phyloP scores from a whole-genome alignment of 2,888 invertebrate species.

The Melinaea menophilus region DNA sequence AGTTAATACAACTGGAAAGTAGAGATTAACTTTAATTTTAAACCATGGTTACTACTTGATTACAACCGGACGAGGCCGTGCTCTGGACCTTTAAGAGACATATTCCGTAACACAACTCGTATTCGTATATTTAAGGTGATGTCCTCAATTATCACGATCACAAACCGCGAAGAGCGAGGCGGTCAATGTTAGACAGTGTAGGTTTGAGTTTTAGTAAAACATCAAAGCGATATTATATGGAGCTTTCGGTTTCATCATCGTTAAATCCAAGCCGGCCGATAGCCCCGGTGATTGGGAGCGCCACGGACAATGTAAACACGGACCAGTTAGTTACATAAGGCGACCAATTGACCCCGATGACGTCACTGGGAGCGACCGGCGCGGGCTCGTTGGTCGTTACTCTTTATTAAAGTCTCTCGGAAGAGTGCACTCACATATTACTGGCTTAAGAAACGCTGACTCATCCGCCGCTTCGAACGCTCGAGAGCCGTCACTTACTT shows the following conservation, averaged over 20 bases:
- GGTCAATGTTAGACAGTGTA: too few relatives aligned
- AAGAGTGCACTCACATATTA: slow-evolving; percentile 15
- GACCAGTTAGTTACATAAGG: slow-evolving; percentile 45
- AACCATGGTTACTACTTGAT: too few relatives aligned
- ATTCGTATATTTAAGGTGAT: too few relatives aligned
- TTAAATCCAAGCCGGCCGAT: too few relatives aligned
- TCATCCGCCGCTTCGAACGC: slow-evolving; percentile 13
- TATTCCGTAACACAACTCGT: too few relatives aligned
- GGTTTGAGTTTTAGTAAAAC: not conserved
- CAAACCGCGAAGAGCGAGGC: too few relatives aligned
- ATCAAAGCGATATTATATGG: not conserved
- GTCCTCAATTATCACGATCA: too few relatives aligned
- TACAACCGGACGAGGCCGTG: too few relatives aligned
- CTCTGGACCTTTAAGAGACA: too few relatives aligned
- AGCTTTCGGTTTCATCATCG: not conserved
- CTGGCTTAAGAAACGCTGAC: slow-evolving; percentile 10
- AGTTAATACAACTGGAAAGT: too few relatives aligned
- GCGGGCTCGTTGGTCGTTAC: slow-evolving; percentile 9
- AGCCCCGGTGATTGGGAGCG: not conserved
- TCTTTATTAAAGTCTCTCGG: slow-evolving; percentile 23
- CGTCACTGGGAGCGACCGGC: slow-evolving; percentile 34
- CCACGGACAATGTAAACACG: slow-evolving; percentile 20
- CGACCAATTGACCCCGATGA: slow-evolving; percentile 59
- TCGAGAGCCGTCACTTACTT: not conserved
- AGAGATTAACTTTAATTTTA: too few relatives aligned